Base-by-base conservation (phyloP, 2,113 vertebrate species). In the Phrynosoma blainvillii region DNA sequence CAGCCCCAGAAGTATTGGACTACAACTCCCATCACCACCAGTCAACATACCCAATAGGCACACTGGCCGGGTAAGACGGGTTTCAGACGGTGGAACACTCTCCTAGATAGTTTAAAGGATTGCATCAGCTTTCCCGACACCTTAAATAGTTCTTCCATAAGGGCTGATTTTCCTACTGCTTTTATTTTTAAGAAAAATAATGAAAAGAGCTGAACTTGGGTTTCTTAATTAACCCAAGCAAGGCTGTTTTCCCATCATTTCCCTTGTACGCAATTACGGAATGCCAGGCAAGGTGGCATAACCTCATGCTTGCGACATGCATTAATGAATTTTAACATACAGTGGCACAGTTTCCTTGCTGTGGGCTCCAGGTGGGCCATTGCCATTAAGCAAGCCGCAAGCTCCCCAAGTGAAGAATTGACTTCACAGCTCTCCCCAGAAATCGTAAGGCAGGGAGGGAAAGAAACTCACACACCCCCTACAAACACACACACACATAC, bases 261-360 rank as follows among this genome's bases (percentile, higher is more conserved):
- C 0, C 1, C 5, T 36, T 27, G 30, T 0, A 25, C 42, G 74
- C 78, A 47, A 4, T 68, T 1, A 21, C 42, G 62, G 11, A 54
- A 71, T 1, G 1, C 0, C 5, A 62, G 23, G n/a, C 68, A 9
- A 20, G 47, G 20, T 1, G 18, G 70, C 54, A 16, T 59, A 30
- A 56, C 9, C 0, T 7, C 65, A 59, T 1, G 0, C 1, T 11
- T 0, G 0, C 0, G 27, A 25, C 20, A 11, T 1, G 0, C 0
- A 5, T 77, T 36, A 30, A 2, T 1, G 9, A 71, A 47, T 1
- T 84, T 6, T 18, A 18, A 47, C 0, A n/a, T 21, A 0, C 14
- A 0, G 56, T 9, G 0, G 30, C 0, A 27, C 0, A 4, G 1
- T 21, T 23, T 79, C n/a, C 79, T 40, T 0, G 2, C 65, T 10